phyloP scores from a whole-genome alignment of 2,113 vertebrate species.

The Rattus rattus region DNA sequence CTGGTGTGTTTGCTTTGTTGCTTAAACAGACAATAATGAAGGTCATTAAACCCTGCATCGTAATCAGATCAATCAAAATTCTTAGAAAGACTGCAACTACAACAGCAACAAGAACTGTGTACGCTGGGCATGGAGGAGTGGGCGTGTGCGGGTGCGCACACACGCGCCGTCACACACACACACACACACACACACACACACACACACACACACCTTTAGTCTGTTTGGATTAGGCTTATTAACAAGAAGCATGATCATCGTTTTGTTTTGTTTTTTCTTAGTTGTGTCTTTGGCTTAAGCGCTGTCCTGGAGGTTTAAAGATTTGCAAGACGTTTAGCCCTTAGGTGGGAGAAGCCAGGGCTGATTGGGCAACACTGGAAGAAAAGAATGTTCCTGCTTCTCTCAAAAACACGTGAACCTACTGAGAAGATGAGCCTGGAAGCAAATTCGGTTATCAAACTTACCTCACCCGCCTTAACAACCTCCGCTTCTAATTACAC shows the following conservation, averaged over 20 bases:
- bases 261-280: neutral
- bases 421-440: neutral
- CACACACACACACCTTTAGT: neutral
- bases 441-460: neutral
- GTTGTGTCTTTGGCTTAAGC: neutral
- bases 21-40: conserved; percentile 51
- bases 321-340: neutral
- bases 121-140: neutral
- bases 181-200: neutral
- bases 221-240: neutral
- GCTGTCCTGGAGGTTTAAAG: neutral
- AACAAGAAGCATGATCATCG: neutral
- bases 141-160: neutral
- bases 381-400: neutral
- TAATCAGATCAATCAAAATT: neutral
- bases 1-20: neutral
- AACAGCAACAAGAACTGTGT: neutral
- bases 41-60: neutral
- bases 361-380: neutral
- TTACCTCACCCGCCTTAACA: neutral
- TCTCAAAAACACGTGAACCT: neutral
- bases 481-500: neutral
- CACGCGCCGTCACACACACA: neutral
- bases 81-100: neutral
- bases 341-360: neutral